Base-by-base conservation (phyloP, 2,797 vertebrate genomes). In the Hippocampus kuda region DNA sequence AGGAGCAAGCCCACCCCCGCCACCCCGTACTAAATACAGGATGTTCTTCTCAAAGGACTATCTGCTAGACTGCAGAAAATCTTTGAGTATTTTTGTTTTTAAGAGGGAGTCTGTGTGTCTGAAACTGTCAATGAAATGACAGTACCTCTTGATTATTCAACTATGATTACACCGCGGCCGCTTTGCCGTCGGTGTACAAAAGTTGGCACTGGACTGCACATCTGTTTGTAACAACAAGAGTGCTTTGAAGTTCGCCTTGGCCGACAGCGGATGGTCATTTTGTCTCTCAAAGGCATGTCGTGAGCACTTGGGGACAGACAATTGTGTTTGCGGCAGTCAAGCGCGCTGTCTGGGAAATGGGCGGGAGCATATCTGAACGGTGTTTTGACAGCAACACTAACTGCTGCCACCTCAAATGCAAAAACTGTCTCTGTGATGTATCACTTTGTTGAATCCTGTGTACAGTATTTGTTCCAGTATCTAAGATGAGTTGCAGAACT, bases 91-190 rank as follows among this genome's bases (percentile, higher is more conserved):
- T 77, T 56, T 67, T 78, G 68, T 69, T 65, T 61, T 26, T 67
- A 68, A 75, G 68, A 77, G 18, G 74, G 72, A 71, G 64, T 65
- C 69, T 70, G 18, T 12, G 15, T 62, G 70, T 65, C 66, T 80
- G 71, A 75, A 48, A 69, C 60, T 76, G 79, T 75, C 77, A 72
- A 67, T 66, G 73, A 81, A 80, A 81, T 81, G 79, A 81, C 73
- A 78, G 75, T 64, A 69, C 75, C 68, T 75, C 82, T 79, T 79
- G 71, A 83, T 85, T 84, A 72, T 83, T 71, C 75, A 71, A 63
- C 73, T 67, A 68, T 83, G 70, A 6, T 61, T 26, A 70, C 67
- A 81, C 68, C 77, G 76, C 22, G 72, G 74, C 30, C 60, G 65
- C 72, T 82, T 77, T 71, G 75, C 71, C 68, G 70, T 22, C 22